These are phyloP conservation scores for Philonicus albiceps DNA, from an alignment of 2,888 invertebrate species.

Conservation along the genomic window DNA sequence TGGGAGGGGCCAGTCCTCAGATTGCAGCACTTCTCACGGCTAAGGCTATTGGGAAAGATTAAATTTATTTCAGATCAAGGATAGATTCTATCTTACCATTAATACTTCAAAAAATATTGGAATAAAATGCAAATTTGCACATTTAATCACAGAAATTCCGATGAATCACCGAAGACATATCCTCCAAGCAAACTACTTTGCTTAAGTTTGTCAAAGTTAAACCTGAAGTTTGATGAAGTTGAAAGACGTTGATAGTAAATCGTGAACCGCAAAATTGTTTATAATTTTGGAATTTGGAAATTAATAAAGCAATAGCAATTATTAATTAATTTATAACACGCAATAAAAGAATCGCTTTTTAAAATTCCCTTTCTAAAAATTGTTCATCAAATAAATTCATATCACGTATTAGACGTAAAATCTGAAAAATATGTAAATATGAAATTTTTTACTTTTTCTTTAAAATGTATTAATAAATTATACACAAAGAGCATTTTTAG, in stretches of 20 bases:
- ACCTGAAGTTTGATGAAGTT: background rate
- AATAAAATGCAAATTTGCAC: background rate
- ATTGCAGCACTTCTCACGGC: background rate
- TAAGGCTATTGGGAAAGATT: background rate
- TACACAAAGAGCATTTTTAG: background rate
- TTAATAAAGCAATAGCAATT: too few relatives aligned
- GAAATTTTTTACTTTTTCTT: too few relatives aligned
- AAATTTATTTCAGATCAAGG: background rate
- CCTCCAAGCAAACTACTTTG: background rate
- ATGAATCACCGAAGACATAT: constrained; percentile 6
- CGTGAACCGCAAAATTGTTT: background rate
- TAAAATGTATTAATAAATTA: too few relatives aligned
- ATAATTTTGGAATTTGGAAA: background rate
- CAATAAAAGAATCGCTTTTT: too few relatives aligned
- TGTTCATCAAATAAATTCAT: background rate
- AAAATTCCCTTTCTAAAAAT: too few relatives aligned
- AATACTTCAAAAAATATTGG: background rate
- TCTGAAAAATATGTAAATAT: too few relatives aligned
- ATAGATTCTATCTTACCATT: background rate
- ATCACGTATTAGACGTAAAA: background rate
- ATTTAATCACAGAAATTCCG: background rate
- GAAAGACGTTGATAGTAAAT: background rate
- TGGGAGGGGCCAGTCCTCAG: background rate
- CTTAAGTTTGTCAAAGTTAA: background rate
- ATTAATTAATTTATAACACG: too few relatives aligned